These are phyloP conservation scores for Cynopterus brachyotis DNA, from an alignment of 2,113 vertebrate species.

Conservation along the genomic window DNA sequence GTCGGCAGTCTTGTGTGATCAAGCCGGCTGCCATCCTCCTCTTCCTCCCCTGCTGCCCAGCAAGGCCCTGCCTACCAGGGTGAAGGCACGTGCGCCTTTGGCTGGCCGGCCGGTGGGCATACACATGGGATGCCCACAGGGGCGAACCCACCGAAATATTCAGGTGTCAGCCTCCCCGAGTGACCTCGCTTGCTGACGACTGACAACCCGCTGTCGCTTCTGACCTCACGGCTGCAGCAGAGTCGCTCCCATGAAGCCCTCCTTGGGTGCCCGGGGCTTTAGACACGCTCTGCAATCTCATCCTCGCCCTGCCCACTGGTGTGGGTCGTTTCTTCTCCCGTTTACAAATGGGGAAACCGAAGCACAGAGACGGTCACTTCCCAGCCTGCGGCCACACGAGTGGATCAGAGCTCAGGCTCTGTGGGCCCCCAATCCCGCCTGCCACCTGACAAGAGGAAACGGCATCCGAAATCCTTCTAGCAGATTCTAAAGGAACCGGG, in stretches of 20 bases:
- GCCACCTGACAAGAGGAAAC: background rate
- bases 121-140: background rate
- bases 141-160: too few species aligned
- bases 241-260: background rate
- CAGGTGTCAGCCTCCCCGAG: too few species aligned
- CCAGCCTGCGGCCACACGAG: accelerated
- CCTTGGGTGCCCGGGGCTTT: background rate
- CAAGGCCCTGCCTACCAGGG: background rate
- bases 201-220: background rate
- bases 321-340: background rate
- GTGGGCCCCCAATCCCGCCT: accelerated
- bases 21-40: background rate
- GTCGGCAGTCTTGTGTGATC: background rate
- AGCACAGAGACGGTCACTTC: background rate
- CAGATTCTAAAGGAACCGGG: background rate
- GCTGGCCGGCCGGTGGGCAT: background rate
- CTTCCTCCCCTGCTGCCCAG: background rate
- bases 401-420: background rate
- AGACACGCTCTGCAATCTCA: accelerated
- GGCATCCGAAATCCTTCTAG: background rate
- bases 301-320: background rate
- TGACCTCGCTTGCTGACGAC: background rate
- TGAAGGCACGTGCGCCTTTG: accelerated
- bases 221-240: accelerated
- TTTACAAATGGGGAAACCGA: background rate